These are phyloP conservation scores for Crax fasciolata DNA, from an alignment of 2,797 vertebrate genomes.

Conservation along the genomic window DNA sequence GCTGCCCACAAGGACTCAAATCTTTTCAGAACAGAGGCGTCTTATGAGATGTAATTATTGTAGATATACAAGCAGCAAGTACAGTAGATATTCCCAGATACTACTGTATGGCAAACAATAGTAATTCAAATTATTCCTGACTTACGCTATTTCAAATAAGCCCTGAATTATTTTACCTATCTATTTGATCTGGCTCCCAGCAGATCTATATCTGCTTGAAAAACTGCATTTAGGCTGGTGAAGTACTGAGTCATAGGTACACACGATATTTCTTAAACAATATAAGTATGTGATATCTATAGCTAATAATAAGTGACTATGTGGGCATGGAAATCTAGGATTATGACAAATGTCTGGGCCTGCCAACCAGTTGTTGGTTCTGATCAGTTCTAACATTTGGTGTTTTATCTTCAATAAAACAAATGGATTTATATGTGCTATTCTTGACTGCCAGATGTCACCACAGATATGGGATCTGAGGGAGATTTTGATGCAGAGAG, in stretches of 20 bases:
- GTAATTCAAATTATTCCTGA: neutral
- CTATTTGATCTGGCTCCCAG: neutral
- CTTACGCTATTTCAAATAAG: neutral
- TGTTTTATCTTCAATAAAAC: neutral
- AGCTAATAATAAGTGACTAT: neutral
- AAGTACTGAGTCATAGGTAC: neutral
- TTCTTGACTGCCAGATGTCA: slow-evolving; percentile 6
- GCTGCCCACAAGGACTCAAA: neutral
- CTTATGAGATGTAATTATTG: neutral
- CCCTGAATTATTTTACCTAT: neutral
- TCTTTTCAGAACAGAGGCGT: neutral
- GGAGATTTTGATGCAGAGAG: slow-evolving; percentile 8
- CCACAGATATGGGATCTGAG: neutral
- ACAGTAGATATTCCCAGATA: neutral
- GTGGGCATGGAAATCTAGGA: neutral
- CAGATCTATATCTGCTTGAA: neutral
- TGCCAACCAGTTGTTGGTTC: neutral
- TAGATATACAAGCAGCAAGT: neutral
- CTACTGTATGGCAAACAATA: neutral
- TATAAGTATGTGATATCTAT: neutral
- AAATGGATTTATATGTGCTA: neutral
- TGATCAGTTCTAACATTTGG: neutral
- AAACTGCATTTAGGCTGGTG: neutral
- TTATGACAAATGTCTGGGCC: neutral
- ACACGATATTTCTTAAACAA: neutral